Evolutionary conservation across 2,113 vertebrate species (phyloP).

Genomic region (Misgurnus mizolepis): DNA sequence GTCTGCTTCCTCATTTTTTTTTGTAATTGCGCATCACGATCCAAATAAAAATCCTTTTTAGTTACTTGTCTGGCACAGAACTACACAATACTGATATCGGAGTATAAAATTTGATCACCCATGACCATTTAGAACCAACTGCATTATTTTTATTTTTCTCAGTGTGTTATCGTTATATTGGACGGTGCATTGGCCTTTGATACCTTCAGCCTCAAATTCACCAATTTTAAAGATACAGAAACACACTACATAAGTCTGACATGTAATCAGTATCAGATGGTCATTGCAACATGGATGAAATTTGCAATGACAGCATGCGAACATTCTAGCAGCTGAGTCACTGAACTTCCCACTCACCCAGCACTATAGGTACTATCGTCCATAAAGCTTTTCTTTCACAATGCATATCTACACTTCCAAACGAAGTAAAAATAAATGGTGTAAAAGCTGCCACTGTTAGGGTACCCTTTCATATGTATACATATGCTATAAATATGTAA

Average conservation of each 20-base stretch:
- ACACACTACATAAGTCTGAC: background rate
- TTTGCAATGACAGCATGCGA: slow-evolving; percentile 44
- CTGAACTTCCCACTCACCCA: background rate
- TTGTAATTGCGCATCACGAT: background rate
- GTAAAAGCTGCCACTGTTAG: no score
- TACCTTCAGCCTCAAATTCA: no score
- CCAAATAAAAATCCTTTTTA: background rate
- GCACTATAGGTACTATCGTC: no score
- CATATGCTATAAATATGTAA: no score
- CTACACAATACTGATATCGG: no score
- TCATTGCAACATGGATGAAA: slow-evolving; percentile 25
- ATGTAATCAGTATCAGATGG: slow-evolving; percentile 22
- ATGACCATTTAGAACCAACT: no score
- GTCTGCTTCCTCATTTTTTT: background rate
- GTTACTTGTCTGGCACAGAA: background rate
- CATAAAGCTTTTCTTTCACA: background rate
- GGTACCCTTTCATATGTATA: no score
- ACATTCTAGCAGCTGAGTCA: slow-evolving; percentile 43
- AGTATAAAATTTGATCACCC: no score
- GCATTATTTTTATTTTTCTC: no score
- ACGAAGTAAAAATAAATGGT: no score
- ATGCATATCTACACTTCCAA: background rate
- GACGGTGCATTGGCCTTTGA: background rate
- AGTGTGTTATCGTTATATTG: no score
- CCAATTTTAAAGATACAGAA: background rate